phyloP scores from a whole-genome alignment of 2,113 vertebrate species.

The Ciconia stormi region DNA sequence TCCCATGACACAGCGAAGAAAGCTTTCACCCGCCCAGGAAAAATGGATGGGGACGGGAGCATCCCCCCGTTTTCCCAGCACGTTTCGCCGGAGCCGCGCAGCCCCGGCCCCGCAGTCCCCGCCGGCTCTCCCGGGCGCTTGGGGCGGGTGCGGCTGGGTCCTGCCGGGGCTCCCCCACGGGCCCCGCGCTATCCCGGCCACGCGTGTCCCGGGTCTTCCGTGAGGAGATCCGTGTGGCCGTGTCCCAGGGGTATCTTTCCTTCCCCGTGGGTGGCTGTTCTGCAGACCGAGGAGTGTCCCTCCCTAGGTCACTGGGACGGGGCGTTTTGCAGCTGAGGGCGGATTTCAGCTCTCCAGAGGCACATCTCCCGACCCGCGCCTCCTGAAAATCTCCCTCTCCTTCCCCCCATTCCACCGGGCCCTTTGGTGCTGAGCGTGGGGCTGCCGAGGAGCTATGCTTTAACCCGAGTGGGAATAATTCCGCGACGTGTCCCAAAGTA shows the following conservation, averaged over 20 bases:
- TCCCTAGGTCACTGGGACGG: neutral
- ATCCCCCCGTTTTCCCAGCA: neutral
- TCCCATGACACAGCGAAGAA: slow-evolving; percentile 40
- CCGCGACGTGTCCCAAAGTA: neutral
- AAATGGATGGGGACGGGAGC: neutral
- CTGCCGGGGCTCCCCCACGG: neutral
- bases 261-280: neutral
- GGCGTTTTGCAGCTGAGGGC: neutral
- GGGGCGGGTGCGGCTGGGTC: neutral
- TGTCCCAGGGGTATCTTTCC: neutral
- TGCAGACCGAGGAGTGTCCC: neutral
- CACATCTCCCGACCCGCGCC: neutral
- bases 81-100: neutral
- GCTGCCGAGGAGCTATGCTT: neutral
- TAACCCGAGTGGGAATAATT: neutral
- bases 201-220: neutral
- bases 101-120: neutral
- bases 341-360: neutral
- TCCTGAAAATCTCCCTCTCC: neutral
- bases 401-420: fast-evolving
- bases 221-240: neutral
- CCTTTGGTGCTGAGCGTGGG: neutral
- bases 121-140: neutral
- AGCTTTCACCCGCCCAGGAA: neutral
- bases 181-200: too few relatives aligned